These are phyloP conservation scores for Pygmarrhopalites habei DNA, from an alignment of 1,140 invertebrate species.

Conservation along the genomic window DNA sequence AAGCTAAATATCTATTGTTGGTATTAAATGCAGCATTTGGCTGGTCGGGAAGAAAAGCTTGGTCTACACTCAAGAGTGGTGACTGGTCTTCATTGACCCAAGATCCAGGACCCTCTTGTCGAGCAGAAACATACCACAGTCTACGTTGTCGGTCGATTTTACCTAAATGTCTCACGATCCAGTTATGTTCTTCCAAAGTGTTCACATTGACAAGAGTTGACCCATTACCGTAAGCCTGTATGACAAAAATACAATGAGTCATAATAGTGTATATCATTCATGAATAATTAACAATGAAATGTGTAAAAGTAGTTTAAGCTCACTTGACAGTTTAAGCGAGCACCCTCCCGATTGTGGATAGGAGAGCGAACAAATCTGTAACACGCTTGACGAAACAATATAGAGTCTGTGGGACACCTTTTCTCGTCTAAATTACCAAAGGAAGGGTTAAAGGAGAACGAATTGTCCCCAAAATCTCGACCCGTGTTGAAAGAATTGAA, in stretches of 20 bases:
- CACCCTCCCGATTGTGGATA: conserved; percentile 64
- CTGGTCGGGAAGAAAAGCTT: conserved; percentile 66
- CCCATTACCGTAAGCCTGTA: conserved; percentile 54
- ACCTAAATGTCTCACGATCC: conserved; percentile 68
- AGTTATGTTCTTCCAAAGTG: conserved; percentile 75
- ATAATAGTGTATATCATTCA: too few relatives aligned
- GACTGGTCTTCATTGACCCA: conserved; percentile 77
- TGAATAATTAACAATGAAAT: conserved; percentile 25
- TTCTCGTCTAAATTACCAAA: conserved; percentile 42
- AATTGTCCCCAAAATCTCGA: background rate
- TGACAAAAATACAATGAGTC: too few relatives aligned
- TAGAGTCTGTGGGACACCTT: conserved; percentile 74
- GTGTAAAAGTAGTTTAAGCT: conserved; percentile 17
- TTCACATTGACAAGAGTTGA: conserved; percentile 73
- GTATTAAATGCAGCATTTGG: conserved; percentile 37
- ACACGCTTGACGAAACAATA: conserved; percentile 65
- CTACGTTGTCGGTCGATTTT: conserved; percentile 74
- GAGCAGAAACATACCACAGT: conserved; percentile 75
- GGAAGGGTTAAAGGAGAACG: background rate
- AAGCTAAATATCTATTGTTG: conserved; percentile 53
- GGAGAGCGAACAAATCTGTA: conserved; percentile 84
- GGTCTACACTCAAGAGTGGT: conserved; percentile 67
- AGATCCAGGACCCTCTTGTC: conserved; percentile 61
- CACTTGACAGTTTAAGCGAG: conserved; percentile 67
- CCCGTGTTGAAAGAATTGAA: background rate